phyloP scores from a whole-genome alignment of 1,140 invertebrate species.

The Drosophila suzukii region DNA sequence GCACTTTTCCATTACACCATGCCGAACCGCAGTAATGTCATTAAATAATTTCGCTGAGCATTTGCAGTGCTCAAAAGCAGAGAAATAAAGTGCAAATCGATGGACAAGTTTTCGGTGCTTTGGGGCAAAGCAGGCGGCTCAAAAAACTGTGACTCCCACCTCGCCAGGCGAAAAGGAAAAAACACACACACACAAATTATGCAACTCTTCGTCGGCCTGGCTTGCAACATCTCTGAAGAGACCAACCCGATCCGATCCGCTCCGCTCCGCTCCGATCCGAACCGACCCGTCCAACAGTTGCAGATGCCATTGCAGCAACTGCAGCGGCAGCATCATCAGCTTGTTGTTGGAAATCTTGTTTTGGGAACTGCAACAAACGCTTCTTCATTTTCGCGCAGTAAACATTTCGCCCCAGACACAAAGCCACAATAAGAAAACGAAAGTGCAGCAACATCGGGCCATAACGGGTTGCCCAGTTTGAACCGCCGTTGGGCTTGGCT shows the following conservation, averaged over 20 bases:
- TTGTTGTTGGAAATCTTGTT: slow-evolving; percentile 67
- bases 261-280: too few relatives aligned
- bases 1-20: slow-evolving; percentile 35
- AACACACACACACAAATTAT: slow-evolving; percentile 77
- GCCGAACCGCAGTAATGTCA: slow-evolving; percentile 65
- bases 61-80: slow-evolving; percentile 34
- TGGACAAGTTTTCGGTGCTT: slow-evolving; percentile 54
- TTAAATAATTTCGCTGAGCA: slow-evolving; percentile 58
- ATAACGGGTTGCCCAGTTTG: slow-evolving; percentile 59
- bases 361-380: slow-evolving; percentile 72
- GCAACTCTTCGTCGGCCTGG: slow-evolving; percentile 67
- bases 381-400: slow-evolving; percentile 77
- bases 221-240: slow-evolving; percentile 70
- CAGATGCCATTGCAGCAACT: slow-evolving; percentile 41
- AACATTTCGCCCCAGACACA: slow-evolving; percentile 65
- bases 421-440: slow-evolving; percentile 66
- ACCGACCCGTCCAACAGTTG: slow-evolving; percentile 26
- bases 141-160: slow-evolving; percentile 62
- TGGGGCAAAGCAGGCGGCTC: slow-evolving; percentile 34
- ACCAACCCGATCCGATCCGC: slow-evolving; percentile 17
- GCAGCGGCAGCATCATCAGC: slow-evolving; percentile 17
- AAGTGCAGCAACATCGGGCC: slow-evolving; percentile 63
- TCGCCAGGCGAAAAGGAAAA: slow-evolving; percentile 47
- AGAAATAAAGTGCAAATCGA: slow-evolving; percentile 68
- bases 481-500: slow-evolving; percentile 71